A percentile compares a stretch with the other conserved stretches of the same genome.
These are phyloP conservation scores for Melanogrammus aeglefinus DNA, from an alignment of 2,797 vertebrate genomes.

Conservation along the genomic window DNA sequence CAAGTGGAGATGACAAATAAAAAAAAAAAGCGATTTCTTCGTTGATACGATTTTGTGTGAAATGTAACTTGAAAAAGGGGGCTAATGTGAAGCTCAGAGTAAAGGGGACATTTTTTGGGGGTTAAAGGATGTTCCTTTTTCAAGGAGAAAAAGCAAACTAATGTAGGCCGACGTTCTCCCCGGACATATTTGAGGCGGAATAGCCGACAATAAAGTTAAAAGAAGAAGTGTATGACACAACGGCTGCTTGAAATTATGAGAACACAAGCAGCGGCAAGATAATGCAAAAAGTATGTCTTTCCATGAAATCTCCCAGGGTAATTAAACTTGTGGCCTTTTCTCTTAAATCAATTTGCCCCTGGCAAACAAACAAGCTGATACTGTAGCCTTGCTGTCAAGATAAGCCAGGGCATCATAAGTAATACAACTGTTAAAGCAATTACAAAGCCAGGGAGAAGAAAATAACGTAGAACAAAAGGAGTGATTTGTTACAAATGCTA, in stretches of 20 bases:
- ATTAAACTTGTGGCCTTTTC: conserved; percentile 69
- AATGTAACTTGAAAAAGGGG: background rate
- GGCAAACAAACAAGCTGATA: conserved; percentile 62
- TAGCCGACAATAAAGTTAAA: background rate
- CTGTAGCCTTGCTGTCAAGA: conserved; percentile 66
- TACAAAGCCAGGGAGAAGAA: conserved; percentile 58
- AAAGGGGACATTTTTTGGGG: background rate
- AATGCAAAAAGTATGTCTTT: conserved; percentile 51
- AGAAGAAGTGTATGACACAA: conserved; percentile 31
- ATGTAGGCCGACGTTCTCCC: background rate
- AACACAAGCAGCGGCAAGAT: conserved; percentile 47
- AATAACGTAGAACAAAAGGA: conserved; percentile 55
- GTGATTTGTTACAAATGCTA: conserved; percentile 62
- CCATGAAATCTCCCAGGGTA: conserved; percentile 63
- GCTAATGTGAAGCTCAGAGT: background rate
- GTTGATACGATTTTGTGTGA: background rate
- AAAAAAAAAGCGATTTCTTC: background rate
- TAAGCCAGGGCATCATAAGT: conserved; percentile 73
- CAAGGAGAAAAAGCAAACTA: background rate
- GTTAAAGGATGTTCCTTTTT: background rate
- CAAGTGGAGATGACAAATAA: background rate
- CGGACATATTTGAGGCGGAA: background rate
- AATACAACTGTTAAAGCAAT: conserved; percentile 76
- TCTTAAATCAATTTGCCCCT: conserved; percentile 60
- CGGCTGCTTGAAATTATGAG: conserved; percentile 30